These are phyloP conservation scores for Cydia amplana DNA, from an alignment of 1,140 invertebrate species.

Conservation along the genomic window DNA sequence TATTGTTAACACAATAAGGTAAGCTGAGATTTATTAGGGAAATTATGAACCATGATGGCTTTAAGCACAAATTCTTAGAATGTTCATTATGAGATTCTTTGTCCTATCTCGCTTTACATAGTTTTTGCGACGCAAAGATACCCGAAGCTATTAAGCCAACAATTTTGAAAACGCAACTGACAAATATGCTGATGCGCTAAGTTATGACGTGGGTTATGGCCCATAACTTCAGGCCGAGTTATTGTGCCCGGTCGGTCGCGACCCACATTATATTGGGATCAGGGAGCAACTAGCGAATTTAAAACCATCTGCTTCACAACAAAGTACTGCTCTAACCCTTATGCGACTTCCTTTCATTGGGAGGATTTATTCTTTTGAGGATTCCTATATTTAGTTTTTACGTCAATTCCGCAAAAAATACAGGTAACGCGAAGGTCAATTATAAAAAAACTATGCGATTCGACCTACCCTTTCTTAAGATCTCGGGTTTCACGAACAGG, in stretches of 20 bases:
- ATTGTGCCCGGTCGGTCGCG: constrained; percentile 47
- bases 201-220: constrained; percentile 43
- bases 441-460: constrained; percentile 66
- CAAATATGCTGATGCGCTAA: constrained; percentile 22
- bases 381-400: constrained; percentile 55
- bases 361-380: constrained; percentile 49
- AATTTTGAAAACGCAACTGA: constrained; percentile 6
- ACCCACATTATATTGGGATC: constrained; percentile 66
- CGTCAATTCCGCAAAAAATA: constrained; percentile 60
- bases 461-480: constrained; percentile 74
- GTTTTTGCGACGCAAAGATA: constrained; percentile 1
- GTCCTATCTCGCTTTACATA: background rate
- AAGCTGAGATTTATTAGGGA: constrained; percentile 39
- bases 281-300: constrained; percentile 58
- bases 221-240: constrained; percentile 32
- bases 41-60: constrained; percentile 42
- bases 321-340: constrained; percentile 73
- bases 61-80: constrained; percentile 30
- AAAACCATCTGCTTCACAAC: constrained; percentile 64
- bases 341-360: constrained; percentile 71
- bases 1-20: background rate
- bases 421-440: constrained; percentile 60
- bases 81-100: constrained; percentile 13
- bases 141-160: background rate
- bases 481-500: constrained; percentile 77